A percentile compares a stretch with the other conserved stretches of the same genome.
Evolutionary conservation across 2,888 invertebrate species (phyloP).

Genomic region (Papilio protenor): DNA sequence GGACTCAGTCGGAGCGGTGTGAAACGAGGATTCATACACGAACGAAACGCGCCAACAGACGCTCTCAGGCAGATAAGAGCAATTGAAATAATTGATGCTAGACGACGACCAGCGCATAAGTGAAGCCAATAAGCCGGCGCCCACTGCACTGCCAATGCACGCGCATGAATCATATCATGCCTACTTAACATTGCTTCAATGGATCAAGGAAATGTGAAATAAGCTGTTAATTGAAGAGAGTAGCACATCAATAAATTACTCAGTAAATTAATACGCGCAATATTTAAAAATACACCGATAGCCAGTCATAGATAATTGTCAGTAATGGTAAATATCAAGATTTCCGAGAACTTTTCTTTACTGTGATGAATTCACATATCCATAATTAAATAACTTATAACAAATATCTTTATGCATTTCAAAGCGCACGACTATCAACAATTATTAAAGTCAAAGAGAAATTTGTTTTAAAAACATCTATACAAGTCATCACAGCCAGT

Average conservation of each 20-base stretch:
- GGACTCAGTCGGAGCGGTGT: constrained; percentile 48
- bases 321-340: no score
- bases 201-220: neutral
- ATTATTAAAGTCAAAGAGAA: neutral
- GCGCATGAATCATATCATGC: constrained; percentile 60
- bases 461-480: neutral
- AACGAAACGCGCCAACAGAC: constrained; percentile 58
- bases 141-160: constrained; percentile 48
- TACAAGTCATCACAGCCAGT: neutral
- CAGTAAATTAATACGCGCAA: neutral
- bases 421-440: neutral
- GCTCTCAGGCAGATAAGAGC: constrained; percentile 61
- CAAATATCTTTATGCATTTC: neutral
- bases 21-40: constrained; percentile 46
- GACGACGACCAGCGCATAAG: constrained; percentile 57
- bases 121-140: constrained; percentile 52
- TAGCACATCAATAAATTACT: neutral
- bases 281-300: no score
- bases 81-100: constrained; percentile 68
- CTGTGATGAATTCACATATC: no score
- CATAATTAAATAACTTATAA: neutral
- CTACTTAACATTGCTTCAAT: constrained; percentile 33
- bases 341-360: no score
- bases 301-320: no score
- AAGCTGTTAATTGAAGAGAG: neutral